These are phyloP conservation scores for Pomatorhinus ruficollis DNA, from an alignment of 2,113 vertebrate species.

Conservation along the genomic window DNA sequence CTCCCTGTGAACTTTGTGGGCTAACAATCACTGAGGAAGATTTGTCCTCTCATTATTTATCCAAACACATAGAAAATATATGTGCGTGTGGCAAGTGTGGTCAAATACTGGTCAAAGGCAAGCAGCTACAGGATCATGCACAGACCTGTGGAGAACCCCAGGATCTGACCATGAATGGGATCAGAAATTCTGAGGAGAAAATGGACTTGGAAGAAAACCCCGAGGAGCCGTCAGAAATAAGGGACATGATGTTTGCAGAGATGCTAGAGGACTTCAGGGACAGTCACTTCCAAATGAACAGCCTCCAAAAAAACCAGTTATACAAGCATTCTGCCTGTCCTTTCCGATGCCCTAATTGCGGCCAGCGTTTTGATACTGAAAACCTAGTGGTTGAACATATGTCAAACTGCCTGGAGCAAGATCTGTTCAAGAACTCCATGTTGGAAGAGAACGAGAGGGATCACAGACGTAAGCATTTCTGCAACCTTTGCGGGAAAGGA, in stretches of 20 bases:
- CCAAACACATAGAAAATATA: slow-evolving; percentile 94
- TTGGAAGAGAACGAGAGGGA: slow-evolving; percentile 87
- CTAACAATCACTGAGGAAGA: slow-evolving; percentile 86
- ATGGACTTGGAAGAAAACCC: slow-evolving; percentile 88
- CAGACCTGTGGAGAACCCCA: slow-evolving; percentile 91
- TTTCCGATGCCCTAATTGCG: slow-evolving; percentile 90
- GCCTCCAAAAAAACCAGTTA: slow-evolving; percentile 77
- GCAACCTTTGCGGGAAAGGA: slow-evolving; percentile 94
- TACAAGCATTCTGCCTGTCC: slow-evolving; percentile 83
- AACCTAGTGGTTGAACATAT: slow-evolving; percentile 90
- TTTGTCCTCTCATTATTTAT: slow-evolving; percentile 91
- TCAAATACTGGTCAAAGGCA: slow-evolving; percentile 94
- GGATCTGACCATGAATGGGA: slow-evolving; percentile 74
- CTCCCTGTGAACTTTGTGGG: slow-evolving; percentile 92
- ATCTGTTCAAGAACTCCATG: slow-evolving; percentile 84
- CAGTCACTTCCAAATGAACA: slow-evolving; percentile 75
- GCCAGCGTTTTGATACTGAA: slow-evolving; percentile 89
- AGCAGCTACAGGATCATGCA: slow-evolving; percentile 94
- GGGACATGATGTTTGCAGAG: slow-evolving; percentile 83
- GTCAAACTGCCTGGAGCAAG: slow-evolving; percentile 88
- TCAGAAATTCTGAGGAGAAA: slow-evolving; percentile 81
- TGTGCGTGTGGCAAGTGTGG: slow-evolving; percentile 96
- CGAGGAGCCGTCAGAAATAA: slow-evolving; percentile 85
- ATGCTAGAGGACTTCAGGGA: slow-evolving; percentile 81
- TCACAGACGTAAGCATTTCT: slow-evolving; percentile 96